phyloP scores from a whole-genome alignment of 2,888 invertebrate genomes.

The Lathronympha strigana region DNA sequence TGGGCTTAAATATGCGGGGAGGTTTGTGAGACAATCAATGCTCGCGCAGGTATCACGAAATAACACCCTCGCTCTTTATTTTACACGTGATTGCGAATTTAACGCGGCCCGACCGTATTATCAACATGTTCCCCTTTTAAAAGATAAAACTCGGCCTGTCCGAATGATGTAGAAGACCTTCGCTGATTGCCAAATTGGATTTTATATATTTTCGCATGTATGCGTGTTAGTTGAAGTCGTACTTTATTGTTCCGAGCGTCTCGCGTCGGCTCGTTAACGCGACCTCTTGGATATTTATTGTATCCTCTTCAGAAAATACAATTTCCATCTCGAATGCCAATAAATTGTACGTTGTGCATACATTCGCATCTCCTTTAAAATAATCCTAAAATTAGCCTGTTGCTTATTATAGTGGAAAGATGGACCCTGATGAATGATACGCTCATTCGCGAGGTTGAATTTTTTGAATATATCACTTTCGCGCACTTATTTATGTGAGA shows the following conservation, averaged over 20 bases:
- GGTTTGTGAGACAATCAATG: constrained; percentile 67
- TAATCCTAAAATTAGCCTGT: constrained; percentile 47
- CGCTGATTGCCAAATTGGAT: constrained; percentile 62
- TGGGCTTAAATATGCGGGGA: constrained; percentile 66
- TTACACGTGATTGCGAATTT: constrained; percentile 41
- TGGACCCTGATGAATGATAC: constrained; percentile 36
- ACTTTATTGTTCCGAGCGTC: constrained; percentile 78
- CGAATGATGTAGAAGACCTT: constrained; percentile 47
- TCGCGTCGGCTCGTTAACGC: constrained; percentile 79
- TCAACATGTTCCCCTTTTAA: constrained; percentile 35
- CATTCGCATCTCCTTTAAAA: constrained; percentile 56
- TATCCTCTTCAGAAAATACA: constrained; percentile 81
- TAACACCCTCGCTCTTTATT: constrained; percentile 43
- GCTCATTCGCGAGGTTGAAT: constrained; percentile 32
- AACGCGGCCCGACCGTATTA: constrained; percentile 35
- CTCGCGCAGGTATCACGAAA: constrained; percentile 54
- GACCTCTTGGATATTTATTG: constrained; percentile 81
- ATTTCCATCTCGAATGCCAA: constrained; percentile 76
- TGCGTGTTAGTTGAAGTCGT: constrained; percentile 68
- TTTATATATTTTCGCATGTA: constrained; percentile 62
- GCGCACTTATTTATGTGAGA: constrained; percentile 29
- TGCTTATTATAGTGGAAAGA: constrained; percentile 41
- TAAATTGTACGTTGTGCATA: constrained; percentile 69
- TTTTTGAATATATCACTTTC: constrained; percentile 37
- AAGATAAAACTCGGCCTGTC: constrained; percentile 42